These are phyloP conservation scores for Erpetoichthys calabaricus DNA, from an alignment of 2,797 vertebrate genomes.

Conservation along the genomic window DNA sequence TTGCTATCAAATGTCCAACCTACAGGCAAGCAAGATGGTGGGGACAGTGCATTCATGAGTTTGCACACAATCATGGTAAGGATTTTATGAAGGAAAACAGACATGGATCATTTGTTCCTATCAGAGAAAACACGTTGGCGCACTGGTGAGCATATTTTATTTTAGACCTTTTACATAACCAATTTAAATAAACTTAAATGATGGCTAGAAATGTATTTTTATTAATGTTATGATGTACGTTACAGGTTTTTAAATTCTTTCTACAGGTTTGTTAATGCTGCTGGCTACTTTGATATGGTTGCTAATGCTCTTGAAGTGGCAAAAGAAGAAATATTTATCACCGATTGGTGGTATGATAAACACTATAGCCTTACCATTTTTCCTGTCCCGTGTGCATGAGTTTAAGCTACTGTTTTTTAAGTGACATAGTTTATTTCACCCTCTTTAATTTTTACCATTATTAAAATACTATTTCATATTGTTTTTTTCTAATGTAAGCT, in stretches of 20 bases:
- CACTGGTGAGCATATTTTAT: conserved; percentile 19
- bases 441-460: too few species aligned
- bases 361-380: neutral
- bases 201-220: too few species aligned
- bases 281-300: conserved; percentile 27
- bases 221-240: too few species aligned
- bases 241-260: conserved; percentile 1
- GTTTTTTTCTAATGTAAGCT: too few species aligned
- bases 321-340: conserved; percentile 33
- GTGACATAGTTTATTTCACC: too few species aligned
- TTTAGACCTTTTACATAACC: too few species aligned
- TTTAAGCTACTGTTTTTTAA: too few species aligned
- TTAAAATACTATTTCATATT: too few species aligned
- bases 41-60: conserved; percentile 27
- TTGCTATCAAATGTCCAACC: conserved; percentile 30
- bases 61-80: conserved; percentile 17
- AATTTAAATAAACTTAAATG: too few species aligned
- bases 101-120: conserved; percentile 26
- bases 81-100: conserved; percentile 23
- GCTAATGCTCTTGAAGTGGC: conserved; percentile 27
- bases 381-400: too few species aligned
- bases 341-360: conserved; percentile 24
- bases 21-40: conserved; percentile 29
- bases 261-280: conserved; percentile 29
- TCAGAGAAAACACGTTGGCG: conserved; percentile 22